These are phyloP conservation scores for Anoplopoma fimbria DNA, from an alignment of 2,113 vertebrate genomes.

Conservation along the genomic window DNA sequence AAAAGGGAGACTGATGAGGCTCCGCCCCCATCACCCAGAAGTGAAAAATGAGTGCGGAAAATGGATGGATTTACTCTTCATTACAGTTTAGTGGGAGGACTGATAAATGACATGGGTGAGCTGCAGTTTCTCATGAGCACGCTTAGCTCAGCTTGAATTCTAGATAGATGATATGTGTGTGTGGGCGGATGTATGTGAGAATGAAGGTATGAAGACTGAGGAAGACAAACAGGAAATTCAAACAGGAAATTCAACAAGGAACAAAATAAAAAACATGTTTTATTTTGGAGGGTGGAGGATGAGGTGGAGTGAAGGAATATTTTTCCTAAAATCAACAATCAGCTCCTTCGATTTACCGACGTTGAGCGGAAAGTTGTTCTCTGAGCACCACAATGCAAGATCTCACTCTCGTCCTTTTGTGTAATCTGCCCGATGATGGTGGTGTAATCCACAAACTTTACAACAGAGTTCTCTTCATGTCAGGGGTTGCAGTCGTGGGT, in stretches of 20 bases:
- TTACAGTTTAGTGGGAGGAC: conserved; percentile 33
- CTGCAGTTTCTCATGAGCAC: conserved; percentile 34
- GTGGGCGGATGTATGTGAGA: neutral
- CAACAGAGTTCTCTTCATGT: neutral
- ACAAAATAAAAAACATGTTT: too few relatives aligned
- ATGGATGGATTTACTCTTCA: conserved; percentile 29
- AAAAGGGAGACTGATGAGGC: conserved; percentile 29
- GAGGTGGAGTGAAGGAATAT: too few relatives aligned
- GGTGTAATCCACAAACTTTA: neutral
- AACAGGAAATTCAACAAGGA: neutral
- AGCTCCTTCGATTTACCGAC: too few relatives aligned
- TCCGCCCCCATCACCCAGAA: conserved; percentile 1
- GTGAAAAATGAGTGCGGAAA: conserved; percentile 26
- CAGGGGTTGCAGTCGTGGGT: neutral
- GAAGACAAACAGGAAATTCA: too few relatives aligned
- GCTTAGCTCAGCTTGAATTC: conserved; percentile 38
- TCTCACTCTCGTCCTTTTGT: neutral
- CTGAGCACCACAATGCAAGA: neutral
- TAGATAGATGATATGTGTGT: neutral
- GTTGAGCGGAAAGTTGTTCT: neutral
- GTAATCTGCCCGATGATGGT: neutral
- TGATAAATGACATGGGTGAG: conserved; percentile 38
- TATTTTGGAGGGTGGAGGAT: too few relatives aligned
- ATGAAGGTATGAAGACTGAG: conserved; percentile 2
- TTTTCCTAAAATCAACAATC: too few relatives aligned